Conservation (phyloP, 2,797 vertebrate genomes). For the Tapera naevia region DNA sequence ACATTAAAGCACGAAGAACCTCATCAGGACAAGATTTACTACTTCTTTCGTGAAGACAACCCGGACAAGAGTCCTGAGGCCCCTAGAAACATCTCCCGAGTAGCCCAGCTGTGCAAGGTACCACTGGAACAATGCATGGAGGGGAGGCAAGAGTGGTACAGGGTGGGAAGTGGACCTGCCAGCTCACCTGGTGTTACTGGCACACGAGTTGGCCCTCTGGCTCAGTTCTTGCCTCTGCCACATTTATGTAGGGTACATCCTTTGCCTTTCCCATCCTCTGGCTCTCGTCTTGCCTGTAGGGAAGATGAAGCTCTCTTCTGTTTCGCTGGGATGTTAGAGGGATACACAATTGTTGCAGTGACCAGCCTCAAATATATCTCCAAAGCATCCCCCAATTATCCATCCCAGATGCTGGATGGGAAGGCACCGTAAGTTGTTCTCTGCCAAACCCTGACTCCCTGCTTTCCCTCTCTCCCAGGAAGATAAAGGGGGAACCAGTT, state of each 20-base stretch:
- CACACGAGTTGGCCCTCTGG: background rate
- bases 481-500: constrained; percentile 91
- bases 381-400: background rate
- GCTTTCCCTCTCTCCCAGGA: constrained; percentile 73
- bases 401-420: background rate
- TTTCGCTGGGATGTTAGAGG: background rate
- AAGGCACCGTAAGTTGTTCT: background rate
- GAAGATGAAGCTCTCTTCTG: background rate
- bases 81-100: constrained; percentile 73
- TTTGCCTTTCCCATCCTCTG: background rate
- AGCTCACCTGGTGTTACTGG: background rate
- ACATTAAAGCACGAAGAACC: constrained; percentile 65
- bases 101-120: constrained; percentile 80
- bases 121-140: background rate
- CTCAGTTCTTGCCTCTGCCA: background rate
- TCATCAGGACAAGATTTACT: constrained; percentile 77
- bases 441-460: background rate
- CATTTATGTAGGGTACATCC: fast-evolving
- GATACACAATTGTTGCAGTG: background rate
- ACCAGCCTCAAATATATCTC: background rate
- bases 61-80: constrained; percentile 74
- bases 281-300: background rate
- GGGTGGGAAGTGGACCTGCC: background rate
- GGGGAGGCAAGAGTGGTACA: background rate
- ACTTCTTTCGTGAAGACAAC: constrained; percentile 80